Conservation (phyloP, 2,888 invertebrate genomes). For the Nycteola revayana region DNA sequence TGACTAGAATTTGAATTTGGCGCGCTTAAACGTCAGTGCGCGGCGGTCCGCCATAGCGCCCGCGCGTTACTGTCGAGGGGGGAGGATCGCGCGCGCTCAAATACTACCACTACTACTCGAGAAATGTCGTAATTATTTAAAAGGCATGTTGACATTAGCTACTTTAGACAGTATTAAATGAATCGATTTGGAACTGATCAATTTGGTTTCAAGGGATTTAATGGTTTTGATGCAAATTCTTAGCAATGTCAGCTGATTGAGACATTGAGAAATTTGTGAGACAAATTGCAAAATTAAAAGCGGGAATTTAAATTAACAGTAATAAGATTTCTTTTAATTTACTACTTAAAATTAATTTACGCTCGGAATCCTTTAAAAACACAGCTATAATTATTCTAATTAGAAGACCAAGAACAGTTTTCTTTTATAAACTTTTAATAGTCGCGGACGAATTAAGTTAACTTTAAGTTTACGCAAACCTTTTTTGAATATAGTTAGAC, state of each 20-base stretch:
- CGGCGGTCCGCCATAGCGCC: constrained; percentile 64
- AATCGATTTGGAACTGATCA: constrained; percentile 43
- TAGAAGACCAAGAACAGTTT: too few relatives aligned
- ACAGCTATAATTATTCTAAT: too few relatives aligned
- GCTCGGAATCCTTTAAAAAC: too few relatives aligned
- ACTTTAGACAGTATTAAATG: constrained; percentile 34
- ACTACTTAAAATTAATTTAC: too few relatives aligned
- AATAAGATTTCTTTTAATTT: too few relatives aligned
- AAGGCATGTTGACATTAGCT: constrained; percentile 48
- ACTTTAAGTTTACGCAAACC: too few relatives aligned
- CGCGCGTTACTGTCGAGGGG: constrained; percentile 58
- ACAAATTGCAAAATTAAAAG: constrained; percentile 11
- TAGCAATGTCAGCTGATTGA: constrained; percentile 5
- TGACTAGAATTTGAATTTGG: constrained; percentile 66
- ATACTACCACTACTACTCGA: constrained; percentile 70
- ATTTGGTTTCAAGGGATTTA: constrained; percentile 24
- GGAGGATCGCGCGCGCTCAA: constrained; percentile 46
- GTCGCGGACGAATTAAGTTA: too few relatives aligned
- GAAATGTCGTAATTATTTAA: constrained; percentile 46
- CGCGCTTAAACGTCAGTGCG: constrained; percentile 49
- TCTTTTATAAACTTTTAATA: too few relatives aligned
- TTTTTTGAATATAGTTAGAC: too few relatives aligned
- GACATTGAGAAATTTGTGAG: too few relatives aligned
- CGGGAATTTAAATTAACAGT: too few relatives aligned
- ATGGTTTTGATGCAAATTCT: constrained; percentile 7